Base-by-base conservation (phyloP, 2,888 invertebrate genomes). In the Leistus spinibarbis region DNA sequence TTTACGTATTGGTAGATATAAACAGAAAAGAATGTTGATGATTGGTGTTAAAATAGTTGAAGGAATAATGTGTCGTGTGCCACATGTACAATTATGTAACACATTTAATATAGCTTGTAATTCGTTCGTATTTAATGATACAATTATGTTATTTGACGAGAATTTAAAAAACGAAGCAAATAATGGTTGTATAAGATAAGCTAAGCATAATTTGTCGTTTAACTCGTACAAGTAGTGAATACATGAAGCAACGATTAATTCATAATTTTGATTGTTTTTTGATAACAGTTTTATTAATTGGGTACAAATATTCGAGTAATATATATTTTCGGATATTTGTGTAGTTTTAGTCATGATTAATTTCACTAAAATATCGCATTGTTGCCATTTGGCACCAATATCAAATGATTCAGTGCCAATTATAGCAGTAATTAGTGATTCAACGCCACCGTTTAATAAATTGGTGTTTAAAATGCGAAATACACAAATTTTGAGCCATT, bases 311-410 rank as follows among this genome's bases (percentile, higher is more conserved):
- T 88, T 88, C 60, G 79, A 79, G n/a, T 89, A 84, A 82, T 91
- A 92, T 69, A 88, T 85, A 54, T 83, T 83, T 40, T 87, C 83
- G 78, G 87, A 81, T 40, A 79, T 77, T 69, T 80, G 85, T 63
- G 89, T 88, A 79, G 89, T 88, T 78, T 87, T 88, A 27, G 87
- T 86, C 73, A 90, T 84, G 75, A 93, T 87, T 74, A 95, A 86
- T 84, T 89, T 90, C 66, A 90, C 89, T 76, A 93, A 88, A 79
- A 90, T 87, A 75, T 92, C 90, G 79, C 92, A 87, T 82, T 90
- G 90, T 80, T 88, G 87, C 93, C 93, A 93, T 79, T 91, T 89
- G 79, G 86, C 85, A 0, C 90, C 89, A 17, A 86, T 86, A 79
- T 92, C 90, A 72, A 87, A 83, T 54, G 83, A 80, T 79, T 88